phyloP scores from a whole-genome alignment of 2,113 vertebrate genomes.

The Python bivittatus region DNA sequence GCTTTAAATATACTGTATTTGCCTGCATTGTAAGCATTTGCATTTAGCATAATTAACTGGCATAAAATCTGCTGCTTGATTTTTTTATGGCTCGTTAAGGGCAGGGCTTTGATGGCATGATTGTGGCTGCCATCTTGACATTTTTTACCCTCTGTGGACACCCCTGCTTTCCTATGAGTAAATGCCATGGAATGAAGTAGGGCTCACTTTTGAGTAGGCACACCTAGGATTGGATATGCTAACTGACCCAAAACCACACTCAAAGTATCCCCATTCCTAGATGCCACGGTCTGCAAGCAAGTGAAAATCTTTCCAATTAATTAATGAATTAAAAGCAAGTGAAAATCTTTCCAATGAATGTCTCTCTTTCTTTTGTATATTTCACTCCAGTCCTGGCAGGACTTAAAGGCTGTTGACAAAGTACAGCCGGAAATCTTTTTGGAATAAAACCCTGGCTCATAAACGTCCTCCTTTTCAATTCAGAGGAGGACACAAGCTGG shows the following conservation, averaged over 20 bases:
- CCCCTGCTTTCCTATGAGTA: background rate
- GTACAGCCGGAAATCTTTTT: background rate
- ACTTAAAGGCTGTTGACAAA: background rate
- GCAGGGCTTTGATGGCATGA: background rate
- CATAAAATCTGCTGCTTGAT: background rate
- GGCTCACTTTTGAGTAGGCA: background rate
- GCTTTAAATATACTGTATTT: background rate
- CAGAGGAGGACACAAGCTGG: background rate
- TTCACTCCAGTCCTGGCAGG: background rate
- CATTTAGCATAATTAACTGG: background rate
- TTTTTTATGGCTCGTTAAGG: background rate
- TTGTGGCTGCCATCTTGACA: too few relatives aligned
- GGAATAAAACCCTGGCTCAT: background rate
- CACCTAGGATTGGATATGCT: too few relatives aligned
- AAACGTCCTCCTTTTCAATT: background rate
- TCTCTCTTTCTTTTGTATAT: slow-evolving; percentile 11
- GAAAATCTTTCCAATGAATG: slow-evolving; percentile 28
- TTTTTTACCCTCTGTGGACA: background rate
- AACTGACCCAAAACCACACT: background rate
- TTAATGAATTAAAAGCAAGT: too few relatives aligned
- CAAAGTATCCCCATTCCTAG: background rate
- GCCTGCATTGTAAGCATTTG: background rate
- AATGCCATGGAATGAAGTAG: background rate
- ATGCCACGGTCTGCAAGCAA: background rate
- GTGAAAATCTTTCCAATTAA: slow-evolving; percentile 30